Evolutionary conservation across 2,888 invertebrate species (phyloP), one percentile per base, ranked within the genome.

Genomic region (Apamea anceps): DNA sequence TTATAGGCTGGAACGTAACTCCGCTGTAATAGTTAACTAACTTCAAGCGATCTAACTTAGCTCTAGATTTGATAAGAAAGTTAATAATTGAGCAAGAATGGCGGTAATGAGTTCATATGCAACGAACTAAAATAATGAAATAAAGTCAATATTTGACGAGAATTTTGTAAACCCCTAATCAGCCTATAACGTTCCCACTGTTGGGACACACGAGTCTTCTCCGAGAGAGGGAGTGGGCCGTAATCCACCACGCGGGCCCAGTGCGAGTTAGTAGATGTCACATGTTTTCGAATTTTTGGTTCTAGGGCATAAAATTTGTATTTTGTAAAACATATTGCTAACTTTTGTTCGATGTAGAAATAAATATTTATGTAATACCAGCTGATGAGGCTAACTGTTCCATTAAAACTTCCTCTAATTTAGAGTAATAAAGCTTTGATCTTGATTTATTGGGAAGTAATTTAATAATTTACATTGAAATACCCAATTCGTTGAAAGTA

Each of bases 1-100:
- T 77, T 57, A 66, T 85, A 77, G 76, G 81, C 74, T 74, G 28
- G 65, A 77, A 63, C 60, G 48, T 72, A 85, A 63, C 32, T 32
- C n/a, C n/a, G 15, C 32, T 71, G 37, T 32, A 32, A 70, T 28
- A 78, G 45, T 66, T 54, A 79, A 74, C 62, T 54, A 74, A 77
- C 57, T 72, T 67, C 2, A n/a, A 77, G 32, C 48, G 73, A 66
- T 73, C 65, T 76, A 67, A 85, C 42, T 72, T 67, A 60, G 76
- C 18, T 63, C 18, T 51, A 67, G 42, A 74, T 32, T 80, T 76
- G 66, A 51, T 85, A 74, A 72, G 63, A 84, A 74, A 63, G 62
- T 65, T 74, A 60, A 80, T 85, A 75, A 72, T 68, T 71, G 63
- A 60, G 63, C 32, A 77, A 62, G 37, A 73, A 75, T 45, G 15